A percentile compares a stretch with the other conserved stretches of the same genome.
phyloP scores from a whole-genome alignment of 2,797 vertebrate genomes.

The Alosa sapidissima region DNA sequence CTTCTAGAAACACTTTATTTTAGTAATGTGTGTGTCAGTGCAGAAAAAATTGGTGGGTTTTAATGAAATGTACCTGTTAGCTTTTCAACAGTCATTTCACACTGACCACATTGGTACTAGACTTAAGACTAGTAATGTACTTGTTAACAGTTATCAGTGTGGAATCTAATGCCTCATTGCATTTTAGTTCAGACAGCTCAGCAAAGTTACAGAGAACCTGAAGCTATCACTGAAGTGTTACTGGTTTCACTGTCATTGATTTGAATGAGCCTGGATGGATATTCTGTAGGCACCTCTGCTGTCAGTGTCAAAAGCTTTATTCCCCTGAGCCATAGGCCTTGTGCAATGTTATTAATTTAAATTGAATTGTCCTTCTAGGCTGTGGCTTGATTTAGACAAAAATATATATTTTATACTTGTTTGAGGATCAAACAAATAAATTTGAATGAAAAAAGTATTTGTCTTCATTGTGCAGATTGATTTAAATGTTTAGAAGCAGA shows the following conservation, averaged over 20 bases:
- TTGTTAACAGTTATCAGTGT: constrained; percentile 30
- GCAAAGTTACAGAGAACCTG: constrained; percentile 29
- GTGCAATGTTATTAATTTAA: constrained; percentile 71
- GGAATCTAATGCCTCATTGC: constrained; percentile 43
- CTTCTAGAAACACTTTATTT: constrained; percentile 51
- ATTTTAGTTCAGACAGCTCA: constrained; percentile 16
- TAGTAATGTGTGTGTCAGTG: constrained; percentile 48
- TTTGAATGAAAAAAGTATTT: constrained; percentile 61
- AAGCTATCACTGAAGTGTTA: constrained; percentile 39
- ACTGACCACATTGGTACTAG: constrained; percentile 7
- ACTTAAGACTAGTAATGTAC: constrained; percentile 33
- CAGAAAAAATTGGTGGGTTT: constrained; percentile 33
- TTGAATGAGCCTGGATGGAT: constrained; percentile 50
- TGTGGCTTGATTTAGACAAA: constrained; percentile 69
- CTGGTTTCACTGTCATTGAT: constrained; percentile 17
- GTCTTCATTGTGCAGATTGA: not conserved
- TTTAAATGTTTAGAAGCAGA: not conserved
- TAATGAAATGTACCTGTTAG: not conserved
- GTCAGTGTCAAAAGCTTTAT: constrained; percentile 51
- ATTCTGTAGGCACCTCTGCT: constrained; percentile 33
- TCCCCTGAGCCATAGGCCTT: constrained; percentile 60
- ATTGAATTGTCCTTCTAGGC: constrained; percentile 62
- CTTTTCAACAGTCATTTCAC: constrained; percentile 13
- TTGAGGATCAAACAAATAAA: constrained; percentile 74
- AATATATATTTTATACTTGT: constrained; percentile 78